Conservation (phyloP, 2,797 vertebrate species). For the Vireo griseus region DNA sequence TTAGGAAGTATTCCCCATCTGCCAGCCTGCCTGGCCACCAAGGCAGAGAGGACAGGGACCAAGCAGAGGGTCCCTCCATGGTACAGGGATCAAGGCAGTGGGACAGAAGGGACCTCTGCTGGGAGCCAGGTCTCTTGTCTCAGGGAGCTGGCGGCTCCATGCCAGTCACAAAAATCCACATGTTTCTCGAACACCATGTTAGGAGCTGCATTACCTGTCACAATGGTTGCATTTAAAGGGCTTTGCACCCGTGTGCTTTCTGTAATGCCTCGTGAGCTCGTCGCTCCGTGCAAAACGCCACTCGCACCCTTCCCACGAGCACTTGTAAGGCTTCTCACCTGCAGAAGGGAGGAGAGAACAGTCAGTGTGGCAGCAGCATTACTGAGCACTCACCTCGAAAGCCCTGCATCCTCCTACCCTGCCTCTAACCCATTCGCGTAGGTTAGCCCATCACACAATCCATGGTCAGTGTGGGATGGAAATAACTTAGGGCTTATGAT, state of each 20-base stretch:
- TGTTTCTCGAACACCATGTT: not conserved
- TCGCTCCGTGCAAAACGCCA: slow-evolving; percentile 99
- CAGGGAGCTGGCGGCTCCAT: not conserved
- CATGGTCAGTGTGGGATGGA: not conserved
- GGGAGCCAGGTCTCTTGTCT: not conserved
- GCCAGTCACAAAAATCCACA: not conserved
- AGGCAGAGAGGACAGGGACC: not conserved
- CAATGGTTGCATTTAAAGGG: slow-evolving; percentile 99
- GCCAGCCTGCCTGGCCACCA: not conserved
- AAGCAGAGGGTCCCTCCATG: not conserved
- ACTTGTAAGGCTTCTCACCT: slow-evolving; percentile 99
- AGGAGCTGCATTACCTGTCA: slow-evolving; percentile 87
- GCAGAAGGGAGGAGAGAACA: slow-evolving; percentile 59
- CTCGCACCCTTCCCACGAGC: slow-evolving; percentile 99
- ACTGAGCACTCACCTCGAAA: not conserved
- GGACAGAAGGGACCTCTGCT: not conserved
- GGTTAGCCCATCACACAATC: not conserved
- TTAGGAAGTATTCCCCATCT: not conserved
- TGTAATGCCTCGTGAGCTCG: slow-evolving; percentile 98
- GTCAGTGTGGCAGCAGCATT: slow-evolving; percentile 27
- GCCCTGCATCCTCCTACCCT: not conserved
- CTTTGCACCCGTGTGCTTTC: slow-evolving; percentile 99
- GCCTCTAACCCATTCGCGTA: not conserved
- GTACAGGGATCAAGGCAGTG: not conserved
- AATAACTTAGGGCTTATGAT: not conserved